phyloP scores from a whole-genome alignment of 1,140 invertebrate species.

The Drosophila busckii region DNA sequence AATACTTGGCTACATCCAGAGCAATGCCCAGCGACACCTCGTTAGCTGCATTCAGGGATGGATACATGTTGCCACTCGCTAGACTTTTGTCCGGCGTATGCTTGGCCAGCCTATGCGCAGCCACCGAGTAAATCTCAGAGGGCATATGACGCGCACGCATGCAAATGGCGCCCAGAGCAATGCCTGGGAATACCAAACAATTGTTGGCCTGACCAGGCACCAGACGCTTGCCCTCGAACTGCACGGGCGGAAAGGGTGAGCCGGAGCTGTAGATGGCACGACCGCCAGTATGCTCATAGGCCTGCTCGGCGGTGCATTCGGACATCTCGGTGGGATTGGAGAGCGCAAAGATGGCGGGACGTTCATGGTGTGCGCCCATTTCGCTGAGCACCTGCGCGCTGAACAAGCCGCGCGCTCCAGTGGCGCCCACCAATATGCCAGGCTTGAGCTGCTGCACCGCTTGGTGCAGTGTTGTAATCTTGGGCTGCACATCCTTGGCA shows the following conservation, averaged over 20 bases:
- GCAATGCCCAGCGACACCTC: constrained; percentile 94
- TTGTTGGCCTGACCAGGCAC: constrained; percentile 97
- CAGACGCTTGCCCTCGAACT: constrained; percentile 86
- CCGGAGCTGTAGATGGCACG: constrained; percentile 88
- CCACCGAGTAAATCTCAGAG: constrained; percentile 92
- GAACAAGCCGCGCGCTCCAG: constrained; percentile 91
- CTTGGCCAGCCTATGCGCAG: constrained; percentile 89
- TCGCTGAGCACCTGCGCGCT: constrained; percentile 88
- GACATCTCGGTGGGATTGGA: constrained; percentile 97
- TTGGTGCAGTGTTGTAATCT: constrained; percentile 82
- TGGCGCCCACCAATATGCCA: constrained; percentile 88
- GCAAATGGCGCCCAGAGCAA: constrained; percentile 91
- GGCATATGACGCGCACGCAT: constrained; percentile 89
- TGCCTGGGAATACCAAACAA: constrained; percentile 96
- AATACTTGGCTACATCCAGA: constrained; percentile 88
- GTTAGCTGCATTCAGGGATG: constrained; percentile 90
- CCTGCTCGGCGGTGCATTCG: constrained; percentile 96
- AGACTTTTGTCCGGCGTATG: constrained; percentile 90
- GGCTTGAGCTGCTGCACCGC: constrained; percentile 13
- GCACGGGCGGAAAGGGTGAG: constrained; percentile 93
- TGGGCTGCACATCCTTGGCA: constrained; percentile 85
- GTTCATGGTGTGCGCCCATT: constrained; percentile 82
- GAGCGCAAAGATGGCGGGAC: constrained; percentile 92
- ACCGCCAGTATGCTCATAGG: constrained; percentile 88
- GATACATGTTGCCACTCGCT: constrained; percentile 92